phyloP scores from a whole-genome alignment of 2,797 vertebrate species.

The Menidia menidia region DNA sequence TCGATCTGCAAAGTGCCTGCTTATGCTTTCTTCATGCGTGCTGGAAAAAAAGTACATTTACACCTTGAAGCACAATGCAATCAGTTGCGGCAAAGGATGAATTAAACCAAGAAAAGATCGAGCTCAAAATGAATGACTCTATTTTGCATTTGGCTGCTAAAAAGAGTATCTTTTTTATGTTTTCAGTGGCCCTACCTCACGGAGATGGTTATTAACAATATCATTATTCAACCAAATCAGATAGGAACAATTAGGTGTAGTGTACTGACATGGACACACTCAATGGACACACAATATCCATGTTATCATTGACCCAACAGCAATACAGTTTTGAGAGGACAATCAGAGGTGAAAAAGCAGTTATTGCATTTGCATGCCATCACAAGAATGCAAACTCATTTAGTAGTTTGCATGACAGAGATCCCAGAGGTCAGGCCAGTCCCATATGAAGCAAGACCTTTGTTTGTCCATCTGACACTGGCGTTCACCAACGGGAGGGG shows the following conservation, averaged over 20 bases:
- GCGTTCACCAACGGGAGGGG: slow-evolving; percentile 29
- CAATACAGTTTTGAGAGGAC: slow-evolving; percentile 16
- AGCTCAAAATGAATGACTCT: slow-evolving; percentile 47
- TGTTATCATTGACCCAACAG: slow-evolving; percentile 23
- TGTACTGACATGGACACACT: slow-evolving; percentile 18
- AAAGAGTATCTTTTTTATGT: slow-evolving; percentile 52
- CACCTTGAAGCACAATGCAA: slow-evolving; percentile 81
- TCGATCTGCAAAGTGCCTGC: slow-evolving; percentile 78
- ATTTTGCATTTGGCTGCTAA: slow-evolving; percentile 39
- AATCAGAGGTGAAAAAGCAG: slow-evolving; percentile 61
- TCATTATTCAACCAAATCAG: slow-evolving; percentile 24
- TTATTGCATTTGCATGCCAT: slow-evolving; percentile 80
- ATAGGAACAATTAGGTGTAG: slow-evolving; percentile 31
- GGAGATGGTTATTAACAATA: slow-evolving; percentile 42
- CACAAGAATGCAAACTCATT: slow-evolving; percentile 69
- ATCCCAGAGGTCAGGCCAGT: slow-evolving; percentile 53
- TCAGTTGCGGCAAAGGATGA: slow-evolving; percentile 75
- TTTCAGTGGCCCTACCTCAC: slow-evolving; percentile 33
- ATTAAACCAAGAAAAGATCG: slow-evolving; percentile 68
- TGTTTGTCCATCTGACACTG: slow-evolving; percentile 44
- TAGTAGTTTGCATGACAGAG: slow-evolving; percentile 68
- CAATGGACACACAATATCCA: slow-evolving; percentile 20
- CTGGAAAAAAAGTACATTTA: slow-evolving; percentile 72
- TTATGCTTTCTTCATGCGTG: slow-evolving; percentile 76
- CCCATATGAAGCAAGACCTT: slow-evolving; percentile 49